phyloP scores from a whole-genome alignment of 2,113 vertebrate genomes.

The Crotalus helleri region DNA sequence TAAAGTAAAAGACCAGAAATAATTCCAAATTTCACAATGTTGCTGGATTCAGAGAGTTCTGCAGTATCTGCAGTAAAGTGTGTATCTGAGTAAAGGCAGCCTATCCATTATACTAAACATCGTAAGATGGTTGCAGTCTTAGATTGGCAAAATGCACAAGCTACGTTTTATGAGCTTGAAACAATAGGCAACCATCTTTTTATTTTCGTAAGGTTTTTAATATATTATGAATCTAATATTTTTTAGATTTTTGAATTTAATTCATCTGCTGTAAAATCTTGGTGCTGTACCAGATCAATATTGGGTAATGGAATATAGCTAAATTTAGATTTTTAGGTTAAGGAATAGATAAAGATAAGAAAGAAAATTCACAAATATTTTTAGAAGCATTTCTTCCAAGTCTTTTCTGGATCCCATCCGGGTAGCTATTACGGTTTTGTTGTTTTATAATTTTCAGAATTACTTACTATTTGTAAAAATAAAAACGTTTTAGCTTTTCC shows the following conservation, averaged over 20 bases:
- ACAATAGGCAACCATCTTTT: not conserved
- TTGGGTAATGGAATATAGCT: not conserved
- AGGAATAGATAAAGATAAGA: not conserved
- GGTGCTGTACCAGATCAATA: not conserved
- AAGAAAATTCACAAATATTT: not conserved
- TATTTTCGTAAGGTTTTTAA: not conserved
- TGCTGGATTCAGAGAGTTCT: not conserved
- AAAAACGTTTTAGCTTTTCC: not conserved
- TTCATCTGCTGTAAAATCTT: not conserved
- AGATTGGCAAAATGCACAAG: not conserved
- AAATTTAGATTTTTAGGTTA: not conserved
- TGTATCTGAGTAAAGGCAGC: not conserved
- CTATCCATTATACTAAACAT: not conserved
- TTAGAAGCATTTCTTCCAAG: not conserved
- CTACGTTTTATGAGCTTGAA: not conserved
- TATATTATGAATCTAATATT: not conserved
- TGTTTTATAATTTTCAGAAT: not conserved
- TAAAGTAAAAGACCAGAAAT: not conserved
- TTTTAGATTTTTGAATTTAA: not conserved
- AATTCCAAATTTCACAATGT: not conserved
- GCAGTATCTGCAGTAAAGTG: not conserved
- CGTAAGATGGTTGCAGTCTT: not conserved
- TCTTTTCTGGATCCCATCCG: not conserved
- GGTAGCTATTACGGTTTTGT: not conserved
- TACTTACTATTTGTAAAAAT: not conserved